Evolutionary conservation across 2,888 invertebrate genomes (phyloP), one percentile per base, ranked within the genome.

Genomic region (Geophilus truncorum): DNA sequence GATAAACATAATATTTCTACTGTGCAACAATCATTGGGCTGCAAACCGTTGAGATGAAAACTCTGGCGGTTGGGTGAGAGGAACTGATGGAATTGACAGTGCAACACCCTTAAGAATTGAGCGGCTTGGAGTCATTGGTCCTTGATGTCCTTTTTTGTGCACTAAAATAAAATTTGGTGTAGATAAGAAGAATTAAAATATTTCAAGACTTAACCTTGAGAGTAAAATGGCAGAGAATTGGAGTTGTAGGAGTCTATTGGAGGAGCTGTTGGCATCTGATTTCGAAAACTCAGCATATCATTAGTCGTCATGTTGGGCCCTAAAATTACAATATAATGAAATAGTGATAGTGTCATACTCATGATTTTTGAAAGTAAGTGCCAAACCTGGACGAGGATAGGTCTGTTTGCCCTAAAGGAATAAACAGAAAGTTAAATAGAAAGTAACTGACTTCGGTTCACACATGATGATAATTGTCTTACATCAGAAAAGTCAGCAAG

Each of bases 231-330:
- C 12, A 36, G 12, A 4, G 77, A 32, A n/a, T 77, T 77, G 10
- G 34, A 32, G 36, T 32, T 21, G 34, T 77, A 32, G 12, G 77
- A 28, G 34, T 77, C 77, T 4, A 77, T 77, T 5, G 32, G 77
- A 32, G 77, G 77, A 15, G 77, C 77, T n/a, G 32, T 77, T 23
- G 77, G 34, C 32, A 77, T 77, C 21, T 77, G 77, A 77, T 21
- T 70, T 28, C 70, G 25, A 28, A 70, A 70, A 12, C 28, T 4
- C 7, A 70, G 10, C 28, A 70, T 70, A 28, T 70, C 70, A 70
- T 28, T 70, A 3, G 70, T 12, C 7, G 51, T 21, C 51, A 51
- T 51, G 0, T 51, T 45, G 32, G 32, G 32, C 32, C 4, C 32
- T 32, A 9, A 6, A 32, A 32, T 9, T 32, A 9, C 9, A 32